Evolutionary conservation across 2,113 vertebrate genomes (phyloP), one percentile per base, ranked within the genome.

Genomic region (Megalops atlanticus): DNA sequence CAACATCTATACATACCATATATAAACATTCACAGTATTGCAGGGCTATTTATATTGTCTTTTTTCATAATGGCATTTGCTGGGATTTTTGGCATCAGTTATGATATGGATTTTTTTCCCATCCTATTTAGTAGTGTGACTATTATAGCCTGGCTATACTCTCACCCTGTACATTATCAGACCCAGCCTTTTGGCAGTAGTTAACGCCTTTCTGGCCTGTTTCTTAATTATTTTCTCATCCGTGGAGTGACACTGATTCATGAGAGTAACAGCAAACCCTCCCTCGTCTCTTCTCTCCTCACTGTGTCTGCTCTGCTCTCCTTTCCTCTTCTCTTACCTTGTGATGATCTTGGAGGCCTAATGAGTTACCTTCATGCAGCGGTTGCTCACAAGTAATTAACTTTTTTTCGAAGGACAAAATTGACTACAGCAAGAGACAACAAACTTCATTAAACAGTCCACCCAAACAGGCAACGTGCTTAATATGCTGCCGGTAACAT

Each of bases 1-100:
- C 90, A 84, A 87, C 73, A 80, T 90, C 88, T 87, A 84, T 86
- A 85, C 77, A 79, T 85, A 87, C 89, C 88, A 90, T 92, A 90
- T 91, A 91, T 92, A 93, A 94, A 93, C 92, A 93, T 94, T 93
- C 92, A 92, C 90, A 91, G 91, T 90, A 90, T 87, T 91, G 90
- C 89, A 89, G 82, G 35, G 87, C 91, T 91, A 92, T 94, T 93
- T 92, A 92, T 93, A 92, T 90, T 91, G 90, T 91, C 91, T 91
- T 76, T 88, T 84, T 89, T 88, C 89, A 89, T 92, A 89, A 93
- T 92, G 89, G 88, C 87, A 90, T 86, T 88, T 89, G 86, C 91
- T 85, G 84, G 88, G 87, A 88, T 89, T 87, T 93, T 90, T 91
- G 88, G 89, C 89, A 89, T 91, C 89, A 72, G 84, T 90, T 92